Base-by-base conservation (phyloP, 2,888 invertebrate genomes). In the Adela reaumurella region DNA sequence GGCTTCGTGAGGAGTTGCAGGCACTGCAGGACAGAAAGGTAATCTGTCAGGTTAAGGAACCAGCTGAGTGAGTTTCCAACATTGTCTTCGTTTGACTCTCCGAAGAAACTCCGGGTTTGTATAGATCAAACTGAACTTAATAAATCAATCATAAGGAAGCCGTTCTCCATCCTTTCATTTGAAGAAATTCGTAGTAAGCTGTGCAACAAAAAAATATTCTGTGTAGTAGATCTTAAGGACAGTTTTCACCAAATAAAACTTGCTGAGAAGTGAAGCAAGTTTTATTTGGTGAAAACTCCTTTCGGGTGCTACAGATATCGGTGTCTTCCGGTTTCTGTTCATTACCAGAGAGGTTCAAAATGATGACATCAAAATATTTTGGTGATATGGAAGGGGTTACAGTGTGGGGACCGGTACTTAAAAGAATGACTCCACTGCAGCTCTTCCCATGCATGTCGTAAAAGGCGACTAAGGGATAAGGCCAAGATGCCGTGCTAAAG, bases 231-330 rank as follows among this genome's bases (percentile, higher is more conserved):
- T 51, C 43, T 55, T n/a, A 56, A 55, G 44, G 52, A 52, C 19
- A 54, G 57, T 11, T 57, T 58, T 46, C 55, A 53, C 52, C 52
- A 57, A 35, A 47, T 58, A n/a, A 49, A 48, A 8, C 42, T 58
- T 17, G 51, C 53, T 18, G 19, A 50, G 42, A 43, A 53, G 16
- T 53, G 52, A 45, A 53, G 43, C n/a, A 47, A 52, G 20, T 47
- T 47, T 24, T 51, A 47, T 43, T 52, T 51, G 2, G 59, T 58
- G 49, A 56, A 49, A 45, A 56, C 56, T 8, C 56, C 54, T 3
- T 56, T 54, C 50, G 57, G 51, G 16, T 52, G 49, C 19, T 55
- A 51, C 50, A 50, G 49, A 16, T 55, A 51, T 47, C 51, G 51
- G 35, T 55, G 11, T 53, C 55, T 10, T 57, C 52, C 51, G 55